Evolutionary conservation across 2,888 invertebrate species (phyloP), one percentile per base, ranked within the genome.

Genomic region (Pocota personata): DNA sequence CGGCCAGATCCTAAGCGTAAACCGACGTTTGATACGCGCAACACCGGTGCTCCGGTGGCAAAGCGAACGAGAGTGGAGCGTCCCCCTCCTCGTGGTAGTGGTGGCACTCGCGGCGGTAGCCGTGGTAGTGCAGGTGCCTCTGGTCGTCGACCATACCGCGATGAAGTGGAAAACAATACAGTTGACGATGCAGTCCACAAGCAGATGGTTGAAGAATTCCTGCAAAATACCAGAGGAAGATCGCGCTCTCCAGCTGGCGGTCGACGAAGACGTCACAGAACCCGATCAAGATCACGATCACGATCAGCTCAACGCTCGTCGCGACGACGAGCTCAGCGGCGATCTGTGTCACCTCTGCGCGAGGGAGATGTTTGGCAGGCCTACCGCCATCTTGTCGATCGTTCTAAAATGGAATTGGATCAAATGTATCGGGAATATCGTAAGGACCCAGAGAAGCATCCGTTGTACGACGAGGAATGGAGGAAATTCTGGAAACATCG

Each of bases 391-490:
- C 88, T 91, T 67, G 91, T 91, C 10, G 90, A 91, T 75, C 90
- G 90, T 8, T 89, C 89, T 21, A 87, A 90, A 0, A 82, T 88
- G 16, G 90, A 90, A 32, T 83, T 91, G n/a, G 90, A 91, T 35
- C 77, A 95, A 90, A 95, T 96, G 89, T 96, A 96, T 72, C 84
- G 87, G 2, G 62, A 89, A 3, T 92, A 90, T 77, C 89, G 89
- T 90, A 95, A 95, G 89, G 96, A 96, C 90, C 97, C 97, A 0
- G 97, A 97, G 90, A 96, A 96, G 87, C 97, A 97, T 92, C 97
- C 97, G 0, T 93, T 95, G 6, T 97, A 97, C 90, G 95, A 96
- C 0, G 95, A 96, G 55, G 97, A 97, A 90, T 97, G 97, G 97
- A 96, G 97, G 90, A 95, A 95, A 90, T 97, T 97, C 91, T 97